A percentile compares a stretch with the other conserved stretches of the same genome.
These are phyloP conservation scores for Penaeus indicus DNA, from an alignment of 1,140 invertebrate species.

Conservation along the genomic window DNA sequence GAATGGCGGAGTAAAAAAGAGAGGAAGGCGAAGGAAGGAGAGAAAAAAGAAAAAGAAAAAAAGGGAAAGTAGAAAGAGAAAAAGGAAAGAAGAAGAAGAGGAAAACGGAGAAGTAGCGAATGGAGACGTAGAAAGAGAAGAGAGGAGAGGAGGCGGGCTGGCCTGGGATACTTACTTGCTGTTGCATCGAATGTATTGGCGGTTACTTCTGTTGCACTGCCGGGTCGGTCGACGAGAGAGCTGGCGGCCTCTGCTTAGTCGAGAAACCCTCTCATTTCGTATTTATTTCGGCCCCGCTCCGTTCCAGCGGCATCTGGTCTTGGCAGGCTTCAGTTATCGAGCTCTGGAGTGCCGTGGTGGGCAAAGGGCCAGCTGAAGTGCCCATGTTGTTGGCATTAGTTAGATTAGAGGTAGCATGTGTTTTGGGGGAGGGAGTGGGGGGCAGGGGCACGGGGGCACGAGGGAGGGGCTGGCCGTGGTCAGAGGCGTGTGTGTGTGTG, in stretches of 20 bases:
- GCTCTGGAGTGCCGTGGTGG: too few relatives aligned
- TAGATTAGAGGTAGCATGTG: too few relatives aligned
- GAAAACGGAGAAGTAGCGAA: background rate
- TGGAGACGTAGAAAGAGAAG: background rate
- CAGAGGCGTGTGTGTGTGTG: background rate
- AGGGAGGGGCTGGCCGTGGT: background rate
- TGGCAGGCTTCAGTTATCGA: too few relatives aligned
- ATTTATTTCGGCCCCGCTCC: too few relatives aligned
- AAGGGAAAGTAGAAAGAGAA: background rate
- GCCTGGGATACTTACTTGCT: constrained; percentile 35
- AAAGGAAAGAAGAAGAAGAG: too few relatives aligned
- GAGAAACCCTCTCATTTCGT: too few relatives aligned
- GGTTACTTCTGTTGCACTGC: constrained; percentile 38
- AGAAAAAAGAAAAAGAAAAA: background rate
- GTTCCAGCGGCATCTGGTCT: too few relatives aligned
- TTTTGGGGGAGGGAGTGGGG: too few relatives aligned
- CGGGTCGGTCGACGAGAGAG: background rate
- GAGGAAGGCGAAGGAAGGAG: background rate
- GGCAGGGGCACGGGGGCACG: background rate
- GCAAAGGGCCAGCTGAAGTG: too few relatives aligned
- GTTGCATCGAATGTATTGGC: constrained; percentile 35
- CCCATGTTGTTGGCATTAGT: too few relatives aligned
- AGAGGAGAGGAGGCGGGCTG: background rate
- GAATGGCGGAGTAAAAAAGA: background rate
- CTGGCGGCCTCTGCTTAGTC: background rate